Evolutionary conservation across 2,113 vertebrate species (phyloP).

Genomic region (Apteryx owenii): DNA sequence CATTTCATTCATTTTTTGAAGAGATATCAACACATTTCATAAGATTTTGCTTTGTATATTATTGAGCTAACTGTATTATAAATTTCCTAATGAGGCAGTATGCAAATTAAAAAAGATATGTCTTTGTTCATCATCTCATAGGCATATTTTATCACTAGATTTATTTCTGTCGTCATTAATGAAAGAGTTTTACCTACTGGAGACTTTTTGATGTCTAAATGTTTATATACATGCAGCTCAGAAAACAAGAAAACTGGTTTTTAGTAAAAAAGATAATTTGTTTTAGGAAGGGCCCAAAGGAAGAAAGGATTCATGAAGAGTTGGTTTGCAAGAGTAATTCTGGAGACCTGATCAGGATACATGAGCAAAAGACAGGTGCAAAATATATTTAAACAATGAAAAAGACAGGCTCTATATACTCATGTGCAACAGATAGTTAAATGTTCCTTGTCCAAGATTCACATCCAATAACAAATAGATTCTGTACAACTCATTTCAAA

Average conservation of each 20-base stretch:
- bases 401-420: not conserved
- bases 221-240: not conserved
- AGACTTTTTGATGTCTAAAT: not conserved
- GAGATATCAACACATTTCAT: not conserved
- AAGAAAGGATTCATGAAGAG: not conserved
- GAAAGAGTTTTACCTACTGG: not conserved
- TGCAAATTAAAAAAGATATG: not conserved
- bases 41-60: not conserved
- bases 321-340: not conserved
- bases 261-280: not conserved
- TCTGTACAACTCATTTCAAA: not conserved
- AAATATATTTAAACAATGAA: not conserved
- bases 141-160: not conserved
- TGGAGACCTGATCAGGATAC: not conserved
- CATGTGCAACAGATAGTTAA: not conserved
- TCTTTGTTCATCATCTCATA: not conserved
- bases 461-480: rapidly evolving
- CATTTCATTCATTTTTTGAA: not conserved
- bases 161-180: not conserved
- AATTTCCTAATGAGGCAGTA: not conserved
- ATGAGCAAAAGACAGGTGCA: not conserved
- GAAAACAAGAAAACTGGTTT: not conserved
- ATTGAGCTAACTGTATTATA: not conserved
- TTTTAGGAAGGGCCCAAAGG: not conserved
- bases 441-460: not conserved